phyloP scores from a whole-genome alignment of 2,888 invertebrate species.

The Euzophera pinguis region DNA sequence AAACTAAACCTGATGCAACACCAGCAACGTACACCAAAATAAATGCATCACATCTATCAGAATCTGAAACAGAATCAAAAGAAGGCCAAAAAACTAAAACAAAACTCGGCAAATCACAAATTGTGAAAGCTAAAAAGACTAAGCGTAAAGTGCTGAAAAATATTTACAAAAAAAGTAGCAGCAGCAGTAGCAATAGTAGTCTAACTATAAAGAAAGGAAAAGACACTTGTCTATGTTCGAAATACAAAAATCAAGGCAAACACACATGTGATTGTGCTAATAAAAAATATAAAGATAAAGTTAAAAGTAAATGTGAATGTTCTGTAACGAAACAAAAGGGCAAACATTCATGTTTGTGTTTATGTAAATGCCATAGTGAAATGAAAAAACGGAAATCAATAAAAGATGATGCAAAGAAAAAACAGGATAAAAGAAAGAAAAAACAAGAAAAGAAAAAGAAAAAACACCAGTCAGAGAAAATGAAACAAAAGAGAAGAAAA shows the following conservation, averaged over 20 bases:
- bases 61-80: not conserved
- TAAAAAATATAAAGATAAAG: not conserved
- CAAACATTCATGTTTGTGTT: not conserved
- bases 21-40: not conserved
- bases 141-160: too few species aligned
- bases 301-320: not conserved
- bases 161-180: too few species aligned
- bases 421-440: not conserved
- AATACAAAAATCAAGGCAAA: not conserved
- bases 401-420: not conserved
- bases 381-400: not conserved
- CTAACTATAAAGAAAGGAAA: not conserved
- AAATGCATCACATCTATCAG: not conserved
- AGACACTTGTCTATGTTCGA: not conserved
- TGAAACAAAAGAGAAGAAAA: slow-evolving; percentile 6
- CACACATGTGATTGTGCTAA: not conserved
- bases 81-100: not conserved
- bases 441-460: slow-evolving; percentile 1
- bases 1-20: not conserved
- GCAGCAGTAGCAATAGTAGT: too few species aligned
- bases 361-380: slow-evolving; percentile 10
- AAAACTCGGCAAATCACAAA: too few species aligned
- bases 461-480: slow-evolving; percentile 10
- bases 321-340: not conserved
- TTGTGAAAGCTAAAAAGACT: too few species aligned